Evolutionary conservation across 2,113 vertebrate species (phyloP), one percentile per base, ranked within the genome.

Genomic region (Formicarius rufipectus): DNA sequence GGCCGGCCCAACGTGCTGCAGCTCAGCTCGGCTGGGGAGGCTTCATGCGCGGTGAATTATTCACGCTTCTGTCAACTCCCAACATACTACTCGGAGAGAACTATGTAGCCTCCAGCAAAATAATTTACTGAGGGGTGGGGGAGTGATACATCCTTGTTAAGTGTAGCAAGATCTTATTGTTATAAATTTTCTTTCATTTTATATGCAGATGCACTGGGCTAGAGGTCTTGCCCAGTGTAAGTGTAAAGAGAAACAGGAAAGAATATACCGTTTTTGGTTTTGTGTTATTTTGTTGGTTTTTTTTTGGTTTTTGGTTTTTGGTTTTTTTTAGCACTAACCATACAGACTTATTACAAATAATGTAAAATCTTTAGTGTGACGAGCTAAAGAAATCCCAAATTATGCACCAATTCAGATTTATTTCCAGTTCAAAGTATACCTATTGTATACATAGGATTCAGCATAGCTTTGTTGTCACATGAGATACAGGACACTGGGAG

Each of bases 21-120:
- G 98, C 98, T 95, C 96, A 96, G 97, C 97, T 97, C 95, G 42
- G 81, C 94, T 94, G 59, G 90, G 95, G 96, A 97, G 97, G 90
- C 97, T 97, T 95, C 93, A 30, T 96, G 47, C 73, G 3, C 67
- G 12, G 92, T 92, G 96, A 98, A 93, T 98, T 98, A 97, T 97
- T 98, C 98, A 98, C 92, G 97, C 98, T 97, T 98, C 95, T 72
- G 84, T 97, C 98, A 97, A 82, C 98, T 98, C 96, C 97, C 96
- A 97, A 72, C 88, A 84, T 84, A 97, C 96, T 92, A 22, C 90
- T 96, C 79, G 42, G 84, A 85, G 93, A 94, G 95, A 98, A 98
- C 98, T 97, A 98, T 98, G 97, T 98, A 98, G 98, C 98, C 98
- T 98, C 96, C 97, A 97, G 98, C 98, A 97, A 98, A 98, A 97